Percentiles rank a stretch among this genome's conserved stretches.
phyloP scores from a whole-genome alignment of 2,888 invertebrate species.

The Phortica okadai region DNA sequence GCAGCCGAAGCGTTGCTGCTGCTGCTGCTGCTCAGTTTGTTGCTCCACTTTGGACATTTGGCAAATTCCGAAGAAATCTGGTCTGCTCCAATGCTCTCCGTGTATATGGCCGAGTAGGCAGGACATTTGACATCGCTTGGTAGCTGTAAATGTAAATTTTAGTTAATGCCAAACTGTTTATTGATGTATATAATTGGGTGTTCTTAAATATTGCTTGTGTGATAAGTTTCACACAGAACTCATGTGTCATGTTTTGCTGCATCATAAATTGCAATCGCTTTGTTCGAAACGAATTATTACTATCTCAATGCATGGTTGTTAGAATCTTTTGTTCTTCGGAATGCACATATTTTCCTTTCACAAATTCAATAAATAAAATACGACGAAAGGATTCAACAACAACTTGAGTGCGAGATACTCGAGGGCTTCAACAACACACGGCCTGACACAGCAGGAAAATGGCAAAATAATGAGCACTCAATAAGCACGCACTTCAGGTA shows the following conservation, averaged over 20 bases:
- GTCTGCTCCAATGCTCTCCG: constrained; percentile 51
- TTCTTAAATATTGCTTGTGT: too few species aligned
- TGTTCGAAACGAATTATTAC: background rate
- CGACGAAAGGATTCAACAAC: constrained; percentile 51
- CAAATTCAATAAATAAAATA: constrained; percentile 6
- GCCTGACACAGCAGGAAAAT: constrained; percentile 49
- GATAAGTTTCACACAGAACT: too few species aligned
- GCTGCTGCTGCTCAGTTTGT: constrained; percentile 52
- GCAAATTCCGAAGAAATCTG: constrained; percentile 63
- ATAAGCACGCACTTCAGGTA: constrained; percentile 41
- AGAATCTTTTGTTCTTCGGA: background rate
- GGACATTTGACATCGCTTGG: constrained; percentile 52
- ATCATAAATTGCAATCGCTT: too few species aligned
- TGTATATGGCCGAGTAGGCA: constrained; percentile 63
- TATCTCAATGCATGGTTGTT: background rate
- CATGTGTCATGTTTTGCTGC: too few species aligned
- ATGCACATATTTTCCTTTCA: background rate
- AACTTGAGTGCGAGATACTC: constrained; percentile 56
- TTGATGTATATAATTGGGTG: background rate
- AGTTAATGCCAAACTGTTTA: background rate
- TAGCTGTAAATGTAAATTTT: constrained; percentile 47
- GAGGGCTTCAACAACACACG: constrained; percentile 48
- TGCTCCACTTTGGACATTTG: constrained; percentile 69
- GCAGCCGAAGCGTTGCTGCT: constrained; percentile 35
- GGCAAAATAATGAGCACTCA: constrained; percentile 70